Evolutionary conservation across 1,140 invertebrate species (phyloP).

Genomic region (Delia radicum): DNA sequence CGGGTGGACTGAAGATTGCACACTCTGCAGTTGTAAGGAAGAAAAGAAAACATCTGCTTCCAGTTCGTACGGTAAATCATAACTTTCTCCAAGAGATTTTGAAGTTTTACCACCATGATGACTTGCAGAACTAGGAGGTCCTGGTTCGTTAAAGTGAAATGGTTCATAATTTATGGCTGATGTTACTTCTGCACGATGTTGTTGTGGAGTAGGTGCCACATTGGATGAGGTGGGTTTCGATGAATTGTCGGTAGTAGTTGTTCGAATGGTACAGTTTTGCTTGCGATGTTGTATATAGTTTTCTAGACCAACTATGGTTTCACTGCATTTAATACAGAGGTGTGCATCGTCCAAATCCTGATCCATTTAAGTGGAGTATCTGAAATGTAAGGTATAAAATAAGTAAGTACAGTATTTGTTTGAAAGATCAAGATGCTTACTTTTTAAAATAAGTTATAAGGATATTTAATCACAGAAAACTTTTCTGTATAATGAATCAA

Average conservation of each 20-base stretch:
- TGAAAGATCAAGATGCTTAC: too few relatives aligned
- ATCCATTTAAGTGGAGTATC: conserved; percentile 48
- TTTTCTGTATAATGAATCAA: too few relatives aligned
- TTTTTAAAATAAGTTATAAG: too few relatives aligned
- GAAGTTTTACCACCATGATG: conserved; percentile 48
- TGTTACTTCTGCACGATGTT: conserved; percentile 28
- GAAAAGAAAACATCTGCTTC: conserved; percentile 84
- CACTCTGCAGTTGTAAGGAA: conserved; percentile 79
- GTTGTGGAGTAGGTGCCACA: conserved; percentile 38
- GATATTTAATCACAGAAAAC: too few relatives aligned
- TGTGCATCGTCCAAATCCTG: conserved; percentile 75
- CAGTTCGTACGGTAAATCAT: conserved; percentile 58
- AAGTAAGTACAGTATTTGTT: too few relatives aligned
- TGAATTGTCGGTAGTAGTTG: neutral
- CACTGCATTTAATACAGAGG: conserved; percentile 81
- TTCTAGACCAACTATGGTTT: conserved; percentile 75
- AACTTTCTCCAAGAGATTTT: conserved; percentile 43
- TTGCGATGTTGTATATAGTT: conserved; percentile 82
- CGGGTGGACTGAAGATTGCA: conserved; percentile 57
- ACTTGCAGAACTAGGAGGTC: conserved; percentile 47
- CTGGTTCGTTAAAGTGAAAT: conserved; percentile 51
- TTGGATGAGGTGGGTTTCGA: conserved; percentile 45
- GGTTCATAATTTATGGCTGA: conserved; percentile 34
- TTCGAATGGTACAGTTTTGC: conserved; percentile 57
- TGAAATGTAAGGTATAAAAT: neutral